Base-by-base conservation (phyloP, 2,113 vertebrate species). In the Asarcornis scutulata region DNA sequence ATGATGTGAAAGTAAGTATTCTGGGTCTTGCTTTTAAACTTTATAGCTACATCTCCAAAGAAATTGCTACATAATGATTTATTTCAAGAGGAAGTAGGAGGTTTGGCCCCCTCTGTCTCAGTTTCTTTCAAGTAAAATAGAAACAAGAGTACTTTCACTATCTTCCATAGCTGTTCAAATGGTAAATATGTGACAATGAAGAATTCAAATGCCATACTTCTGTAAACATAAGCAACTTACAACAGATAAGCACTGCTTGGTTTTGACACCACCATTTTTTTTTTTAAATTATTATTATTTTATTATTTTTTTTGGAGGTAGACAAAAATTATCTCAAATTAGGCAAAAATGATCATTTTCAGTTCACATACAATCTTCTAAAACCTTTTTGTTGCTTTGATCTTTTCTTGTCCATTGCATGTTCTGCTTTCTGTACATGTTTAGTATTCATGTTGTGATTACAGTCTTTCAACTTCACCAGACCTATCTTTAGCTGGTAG, bases 1-100 rank as follows among this genome's bases (percentile, higher is more conserved):
- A 91, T 88, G 63, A 77, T 88, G 63, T 83, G 79, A 85, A 97
- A 93, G 71, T 78, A 62, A 94, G 38, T 67, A 78, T 60, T 91
- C 40, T 25, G 44, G 86, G 38, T 84, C 80, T 89, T 78, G 67
- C 82, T 94, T 93, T 95, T 89, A 87, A 85, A 87, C 62, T 87
- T 93, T 85, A 89, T 87, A 82, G 40, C 66, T 95, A 53, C 29
- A 16, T 60, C 26, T 83, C 58, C 44, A 76, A 94, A 96, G 58
- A 64, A 80, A 93, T 56, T 72, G 48, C 13, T 84, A 42, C 68
- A n/a, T 74, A 64, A 88, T 78, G 13, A 91, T 89, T 95, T 93
- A 91, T 89, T 95, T 93, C 52, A 75, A 83, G 88, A 93, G 42
- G 42, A 95, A 75, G 20, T 23, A 86, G 10, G 40, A 87, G 34